Conservation (phyloP, 1,140 invertebrate species). For the Aphelenchoides fujianensis region DNA sequence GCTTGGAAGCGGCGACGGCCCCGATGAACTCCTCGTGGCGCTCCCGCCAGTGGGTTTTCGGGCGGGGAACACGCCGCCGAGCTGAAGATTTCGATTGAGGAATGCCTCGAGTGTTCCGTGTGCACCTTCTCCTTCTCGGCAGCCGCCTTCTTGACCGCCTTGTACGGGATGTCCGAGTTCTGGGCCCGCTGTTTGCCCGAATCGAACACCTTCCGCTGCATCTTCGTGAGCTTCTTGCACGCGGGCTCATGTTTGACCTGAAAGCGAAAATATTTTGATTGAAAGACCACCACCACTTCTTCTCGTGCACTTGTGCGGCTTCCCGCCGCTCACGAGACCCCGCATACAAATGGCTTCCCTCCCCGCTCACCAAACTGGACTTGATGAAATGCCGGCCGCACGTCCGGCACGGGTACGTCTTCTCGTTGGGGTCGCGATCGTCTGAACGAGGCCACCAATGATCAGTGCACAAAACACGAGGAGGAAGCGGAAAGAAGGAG, state of each 20-base stretch:
- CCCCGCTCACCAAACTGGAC: conserved; percentile 39
- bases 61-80: conserved; percentile 52
- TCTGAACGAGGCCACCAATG: conserved; percentile 7
- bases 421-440: conserved; percentile 35
- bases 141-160: conserved; percentile 41
- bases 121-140: conserved; percentile 52
- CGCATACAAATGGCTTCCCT: conserved; percentile 1
- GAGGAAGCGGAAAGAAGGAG: too few species aligned
- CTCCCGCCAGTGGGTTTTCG: conserved; percentile 79
- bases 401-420: conserved; percentile 43
- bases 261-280: too few species aligned
- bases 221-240: conserved; percentile 50
- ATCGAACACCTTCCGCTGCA: conserved; percentile 52
- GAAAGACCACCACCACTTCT: too few species aligned
- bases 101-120: neutral
- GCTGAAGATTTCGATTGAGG: neutral
- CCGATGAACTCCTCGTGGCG: conserved; percentile 88
- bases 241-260: conserved; percentile 51
- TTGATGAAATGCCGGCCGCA: conserved; percentile 47
- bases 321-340: too few species aligned
- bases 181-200: conserved; percentile 51
- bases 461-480: neutral
- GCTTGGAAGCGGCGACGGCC: conserved; percentile 81
- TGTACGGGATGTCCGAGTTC: conserved; percentile 46
- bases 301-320: neutral